A percentile compares a stretch with the other conserved stretches of the same genome.
phyloP scores from a whole-genome alignment of 1,140 invertebrate species.

The Zaprionus taronus region DNA sequence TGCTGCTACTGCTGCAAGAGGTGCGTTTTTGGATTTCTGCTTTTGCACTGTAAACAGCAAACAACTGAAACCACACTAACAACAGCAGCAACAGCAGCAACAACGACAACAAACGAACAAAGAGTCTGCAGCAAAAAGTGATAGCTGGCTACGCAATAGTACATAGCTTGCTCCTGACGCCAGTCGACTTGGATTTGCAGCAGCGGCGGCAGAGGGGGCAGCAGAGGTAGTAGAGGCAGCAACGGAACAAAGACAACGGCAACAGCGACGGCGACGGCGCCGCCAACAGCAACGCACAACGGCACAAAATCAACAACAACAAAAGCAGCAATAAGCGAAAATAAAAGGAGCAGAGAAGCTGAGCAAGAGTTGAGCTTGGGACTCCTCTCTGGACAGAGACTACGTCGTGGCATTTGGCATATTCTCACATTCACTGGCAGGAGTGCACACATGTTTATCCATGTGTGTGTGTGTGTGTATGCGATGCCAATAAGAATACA shows the following conservation, averaged over 20 bases:
- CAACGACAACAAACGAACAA: slow-evolving; percentile 47
- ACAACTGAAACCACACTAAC: slow-evolving; percentile 44
- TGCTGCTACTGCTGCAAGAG: slow-evolving; percentile 59
- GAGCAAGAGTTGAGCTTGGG: slow-evolving; percentile 23
- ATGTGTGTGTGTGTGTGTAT: not conserved
- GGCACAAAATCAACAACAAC: slow-evolving; percentile 33
- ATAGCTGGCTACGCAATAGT: slow-evolving; percentile 39
- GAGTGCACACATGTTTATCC: slow-evolving; percentile 36
- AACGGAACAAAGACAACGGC: slow-evolving; percentile 22
- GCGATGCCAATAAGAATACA: slow-evolving; percentile 21
- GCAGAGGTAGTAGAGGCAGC: slow-evolving; percentile 31
- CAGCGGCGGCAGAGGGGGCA: slow-evolving; percentile 27
- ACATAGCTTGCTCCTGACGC: slow-evolving; percentile 54
- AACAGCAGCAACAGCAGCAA: slow-evolving; percentile 7
- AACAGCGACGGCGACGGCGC: slow-evolving; percentile 28
- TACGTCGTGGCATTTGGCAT: slow-evolving; percentile 71
- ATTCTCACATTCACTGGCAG: slow-evolving; percentile 76
- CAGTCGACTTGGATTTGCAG: slow-evolving; percentile 43
- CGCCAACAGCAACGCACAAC: slow-evolving; percentile 19
- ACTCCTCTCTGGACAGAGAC: slow-evolving; percentile 32
- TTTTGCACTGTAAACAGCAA: slow-evolving; percentile 57
- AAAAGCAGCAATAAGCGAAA: slow-evolving; percentile 70
- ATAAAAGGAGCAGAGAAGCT: slow-evolving; percentile 50
- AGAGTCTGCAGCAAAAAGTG: slow-evolving; percentile 48
- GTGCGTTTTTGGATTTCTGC: slow-evolving; percentile 75